Conservation (phyloP, 2,113 vertebrate genomes). For the Poecilia latipinna region DNA sequence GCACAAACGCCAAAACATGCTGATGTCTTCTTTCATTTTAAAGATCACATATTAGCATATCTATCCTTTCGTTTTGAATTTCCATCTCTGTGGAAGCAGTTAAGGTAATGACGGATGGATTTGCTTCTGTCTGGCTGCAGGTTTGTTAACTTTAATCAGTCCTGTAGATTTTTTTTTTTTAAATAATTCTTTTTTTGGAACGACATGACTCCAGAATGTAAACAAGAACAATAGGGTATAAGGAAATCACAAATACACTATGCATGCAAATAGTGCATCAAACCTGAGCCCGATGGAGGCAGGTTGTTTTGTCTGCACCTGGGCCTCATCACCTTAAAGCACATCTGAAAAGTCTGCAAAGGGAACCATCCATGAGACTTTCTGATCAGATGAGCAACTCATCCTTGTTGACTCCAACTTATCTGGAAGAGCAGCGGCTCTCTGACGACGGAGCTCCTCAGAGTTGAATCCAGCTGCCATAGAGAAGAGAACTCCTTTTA, state of each 20-base stretch:
- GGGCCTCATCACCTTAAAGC: too few relatives aligned
- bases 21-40: constrained; percentile 24
- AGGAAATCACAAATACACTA: neutral
- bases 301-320: too few relatives aligned
- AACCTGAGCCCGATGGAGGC: too few relatives aligned
- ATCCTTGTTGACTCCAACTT: too few relatives aligned
- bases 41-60: constrained; percentile 18
- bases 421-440: too few relatives aligned
- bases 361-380: too few relatives aligned
- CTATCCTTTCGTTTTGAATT: constrained; percentile 20
- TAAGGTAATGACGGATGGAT: constrained; percentile 38
- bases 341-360: too few relatives aligned
- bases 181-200: constrained; percentile 1
- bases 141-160: constrained; percentile 35
- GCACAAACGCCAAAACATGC: constrained; percentile 13
- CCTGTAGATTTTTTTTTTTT: constrained; percentile 22
- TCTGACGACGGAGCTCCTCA: too few relatives aligned
- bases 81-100: constrained; percentile 24
- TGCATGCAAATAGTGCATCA: neutral
- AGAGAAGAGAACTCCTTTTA: too few relatives aligned
- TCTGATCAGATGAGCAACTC: too few relatives aligned
- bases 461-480: too few relatives aligned
- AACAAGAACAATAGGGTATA: neutral
- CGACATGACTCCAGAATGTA: neutral
- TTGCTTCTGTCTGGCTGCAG: constrained; percentile 23